Percentiles rank a stretch among this genome's conserved stretches.
These are phyloP conservation scores for Argya squamiceps DNA, from an alignment of 2,797 vertebrate genomes.

Conservation along the genomic window DNA sequence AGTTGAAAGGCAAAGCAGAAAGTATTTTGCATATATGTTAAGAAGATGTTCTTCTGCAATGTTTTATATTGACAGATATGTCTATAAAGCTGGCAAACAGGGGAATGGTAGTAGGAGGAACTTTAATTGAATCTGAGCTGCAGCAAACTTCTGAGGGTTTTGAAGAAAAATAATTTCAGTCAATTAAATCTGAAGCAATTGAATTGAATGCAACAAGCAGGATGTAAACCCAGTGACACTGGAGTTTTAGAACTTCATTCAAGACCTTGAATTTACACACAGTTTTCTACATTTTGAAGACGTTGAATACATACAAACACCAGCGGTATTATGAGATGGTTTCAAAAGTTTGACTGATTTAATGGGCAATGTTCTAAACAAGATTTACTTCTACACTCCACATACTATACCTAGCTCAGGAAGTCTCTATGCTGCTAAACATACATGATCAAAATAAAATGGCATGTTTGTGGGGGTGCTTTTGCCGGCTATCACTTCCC, in stretches of 20 bases:
- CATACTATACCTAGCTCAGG: background rate
- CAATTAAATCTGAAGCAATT: background rate
- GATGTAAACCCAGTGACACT: fast-evolving
- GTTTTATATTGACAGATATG: constrained; percentile 9
- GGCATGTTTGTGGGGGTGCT: too few relatives aligned
- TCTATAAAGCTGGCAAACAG: background rate
- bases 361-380: fast-evolving
- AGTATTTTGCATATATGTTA: background rate
- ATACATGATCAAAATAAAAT: too few relatives aligned
- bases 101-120: background rate
- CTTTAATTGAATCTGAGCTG: constrained; percentile 1
- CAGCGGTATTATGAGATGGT: background rate
- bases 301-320: background rate
- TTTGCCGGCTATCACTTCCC: too few relatives aligned
- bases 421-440: background rate
- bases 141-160: constrained; percentile 3
- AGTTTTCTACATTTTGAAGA: background rate
- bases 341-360: background rate
- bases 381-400: background rate
- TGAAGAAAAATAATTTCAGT: background rate
- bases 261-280: background rate
- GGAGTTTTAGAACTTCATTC: background rate
- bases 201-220: background rate
- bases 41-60: background rate
- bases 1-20: constrained; percentile 28